These are phyloP conservation scores for Arothron firmamentum DNA, from an alignment of 2,113 vertebrate genomes.

Conservation along the genomic window DNA sequence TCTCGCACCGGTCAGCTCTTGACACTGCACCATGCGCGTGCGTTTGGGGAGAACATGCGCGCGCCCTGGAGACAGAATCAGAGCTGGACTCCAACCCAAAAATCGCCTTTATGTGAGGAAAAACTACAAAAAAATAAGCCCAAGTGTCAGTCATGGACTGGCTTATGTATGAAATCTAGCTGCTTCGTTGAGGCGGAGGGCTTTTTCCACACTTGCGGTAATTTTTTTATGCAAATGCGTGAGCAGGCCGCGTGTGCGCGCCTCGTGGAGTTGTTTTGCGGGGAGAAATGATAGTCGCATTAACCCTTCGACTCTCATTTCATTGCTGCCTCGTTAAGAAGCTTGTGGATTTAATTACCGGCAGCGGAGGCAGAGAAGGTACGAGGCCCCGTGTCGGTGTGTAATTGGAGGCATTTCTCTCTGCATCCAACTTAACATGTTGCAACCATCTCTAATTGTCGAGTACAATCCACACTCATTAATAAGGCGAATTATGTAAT, in stretches of 20 bases:
- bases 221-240: slow-evolving; percentile 51
- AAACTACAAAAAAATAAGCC: neutral
- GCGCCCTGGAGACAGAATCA: too few relatives aligned
- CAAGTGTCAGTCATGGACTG: neutral
- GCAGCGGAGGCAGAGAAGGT: slow-evolving; percentile 60
- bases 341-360: slow-evolving; percentile 70
- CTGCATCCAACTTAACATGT: slow-evolving; percentile 68
- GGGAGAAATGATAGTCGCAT: slow-evolving; percentile 69
- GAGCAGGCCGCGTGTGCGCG: slow-evolving; percentile 19
- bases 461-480: slow-evolving; percentile 64
- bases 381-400: slow-evolving; percentile 64
- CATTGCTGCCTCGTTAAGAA: slow-evolving; percentile 69
- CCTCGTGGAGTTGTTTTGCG: slow-evolving; percentile 61
- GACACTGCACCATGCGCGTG: too few relatives aligned
- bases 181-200: too few relatives aligned
- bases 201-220: slow-evolving; percentile 19
- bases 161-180: too few relatives aligned
- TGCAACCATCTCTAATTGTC: slow-evolving; percentile 67
- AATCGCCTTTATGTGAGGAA: too few relatives aligned
- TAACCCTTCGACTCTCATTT: slow-evolving; percentile 73
- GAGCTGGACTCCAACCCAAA: too few relatives aligned
- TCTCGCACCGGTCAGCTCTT: too few relatives aligned
- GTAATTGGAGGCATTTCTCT: slow-evolving; percentile 68
- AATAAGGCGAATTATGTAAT: slow-evolving; percentile 68
- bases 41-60: too few relatives aligned